Evolutionary conservation across 2,113 vertebrate genomes (phyloP), one percentile per base, ranked within the genome.

Genomic region (Thryonomys swinderianus): DNA sequence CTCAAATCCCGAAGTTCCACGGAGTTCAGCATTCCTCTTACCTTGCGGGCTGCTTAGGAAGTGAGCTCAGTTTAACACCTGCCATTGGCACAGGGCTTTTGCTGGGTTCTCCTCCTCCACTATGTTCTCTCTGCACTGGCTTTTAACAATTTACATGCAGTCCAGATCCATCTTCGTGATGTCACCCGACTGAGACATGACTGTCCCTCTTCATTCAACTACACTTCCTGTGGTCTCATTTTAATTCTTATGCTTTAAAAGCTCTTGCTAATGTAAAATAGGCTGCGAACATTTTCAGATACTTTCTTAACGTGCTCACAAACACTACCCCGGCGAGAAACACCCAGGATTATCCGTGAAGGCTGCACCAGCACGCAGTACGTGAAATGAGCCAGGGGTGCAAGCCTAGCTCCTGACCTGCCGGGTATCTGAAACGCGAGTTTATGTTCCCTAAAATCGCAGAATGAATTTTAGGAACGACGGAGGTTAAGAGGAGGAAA

Each of bases 241-340:
- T 78, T 67, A 82, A 82, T 90, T 94, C 85, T 16, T 30, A 66
- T 74, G 55, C 13, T 74, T 17, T 76, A 73, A 90, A 93, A 71
- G 83, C 23, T 74, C 20, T 64, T 64, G 20, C 37, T 85, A 0
- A 51, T 71, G 91, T 85, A 78, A 32, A 88, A 37, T 9, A 67
- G 18, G 16, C 1, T 83, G 2, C 73, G 14, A 37, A 64, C 30
- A 67, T 95, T 84, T 76, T 61, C 23, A 57, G 37, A 57, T 12
- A 23, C 0, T 37, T 12, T 84, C 40, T 86, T 62, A 42, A n/a
- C 57, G 64, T 87, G 20, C 3, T 88, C 76, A 66, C 51, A 76
- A 79, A 12, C 87, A 64, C 37, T 66, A 18, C 37, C 74, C 34
- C 7, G n/a, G 76, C 82, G 87, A 85, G 79, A 85, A 81, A 64